Evolutionary conservation across 2,797 vertebrate genomes (phyloP), one percentile per base, ranked within the genome.

Genomic region (Hylomyscus alleni): DNA sequence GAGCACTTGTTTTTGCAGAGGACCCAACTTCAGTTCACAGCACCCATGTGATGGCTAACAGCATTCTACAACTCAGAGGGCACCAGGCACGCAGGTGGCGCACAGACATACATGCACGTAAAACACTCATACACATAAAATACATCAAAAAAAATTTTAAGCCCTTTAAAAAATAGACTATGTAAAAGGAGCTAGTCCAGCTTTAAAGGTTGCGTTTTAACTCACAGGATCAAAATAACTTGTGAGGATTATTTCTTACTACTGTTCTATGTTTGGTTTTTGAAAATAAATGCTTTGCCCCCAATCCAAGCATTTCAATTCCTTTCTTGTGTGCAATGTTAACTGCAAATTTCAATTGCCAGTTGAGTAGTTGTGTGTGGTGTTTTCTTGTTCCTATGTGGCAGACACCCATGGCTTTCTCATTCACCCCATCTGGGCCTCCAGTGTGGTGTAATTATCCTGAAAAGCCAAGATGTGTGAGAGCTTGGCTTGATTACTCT

Each of bases 361-460:
- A 96, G 88, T 93, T 90, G 96, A 97, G 94, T 93, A 90, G 83
- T 96, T 96, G 69, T 81, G 44, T 89, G 76, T 80, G 91, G 94
- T 87, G 75, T 92, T 95, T 96, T 97, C 91, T 93, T 95, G 97
- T 95, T 93, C 34, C 80, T 94, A 50, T 91, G 92, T 84, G 77
- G 96, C 96, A 97, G 97, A 95, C 94, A 96, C 97, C 97, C 97
- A 93, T 92, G 92, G 97, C 88, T 96, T 97, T 96, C 92, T 97
- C 96, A 97, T 95, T 97, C 97, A 91, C 62, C 82, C 97, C 97
- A 97, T 96, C 97, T 97, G 97, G 95, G 96, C 96, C 86, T 97
- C 96, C 96, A 98, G 78, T 89, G 94, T 97, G 94, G 94, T 97
- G 78, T 97, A 96, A 97, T 97, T 97, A 98, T 96, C 93, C 94